Percentiles rank a stretch among this genome's conserved stretches.
These are phyloP conservation scores for Tragelaphus strepsiceros DNA, from an alignment of 2,113 vertebrate genomes.

Conservation along the genomic window DNA sequence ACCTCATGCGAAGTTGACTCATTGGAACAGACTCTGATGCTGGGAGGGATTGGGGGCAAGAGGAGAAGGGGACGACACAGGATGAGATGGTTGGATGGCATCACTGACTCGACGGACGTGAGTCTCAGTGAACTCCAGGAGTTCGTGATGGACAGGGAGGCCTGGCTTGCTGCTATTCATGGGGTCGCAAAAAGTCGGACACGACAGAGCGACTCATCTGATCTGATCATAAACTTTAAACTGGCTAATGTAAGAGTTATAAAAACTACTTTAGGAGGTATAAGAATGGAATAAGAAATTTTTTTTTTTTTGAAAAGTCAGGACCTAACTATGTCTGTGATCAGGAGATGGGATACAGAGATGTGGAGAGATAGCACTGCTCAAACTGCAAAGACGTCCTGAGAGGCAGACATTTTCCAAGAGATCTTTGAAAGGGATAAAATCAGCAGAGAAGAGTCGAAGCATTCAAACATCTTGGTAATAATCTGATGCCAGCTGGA, in stretches of 20 bases:
- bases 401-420: neutral
- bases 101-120: no score
- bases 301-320: neutral
- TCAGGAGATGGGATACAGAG: neutral
- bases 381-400: neutral
- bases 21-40: no score
- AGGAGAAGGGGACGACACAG: no score
- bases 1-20: no score
- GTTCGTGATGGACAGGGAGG: no score
- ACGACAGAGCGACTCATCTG: no score
- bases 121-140: no score
- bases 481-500: neutral
- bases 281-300: neutral
- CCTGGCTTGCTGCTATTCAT: no score
- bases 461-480: neutral
- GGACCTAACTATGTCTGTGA: accelerated
- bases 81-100: no score
- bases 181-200: no score
- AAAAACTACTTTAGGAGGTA: neutral
- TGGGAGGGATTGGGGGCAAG: no score
- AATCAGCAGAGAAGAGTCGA: neutral
- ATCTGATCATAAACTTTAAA: neutral
- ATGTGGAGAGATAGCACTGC: neutral
- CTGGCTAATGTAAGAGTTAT: neutral
- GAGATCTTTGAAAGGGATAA: neutral